These are phyloP conservation scores for Calyptomena viridis DNA, from an alignment of 2,113 vertebrate genomes.

Conservation along the genomic window DNA sequence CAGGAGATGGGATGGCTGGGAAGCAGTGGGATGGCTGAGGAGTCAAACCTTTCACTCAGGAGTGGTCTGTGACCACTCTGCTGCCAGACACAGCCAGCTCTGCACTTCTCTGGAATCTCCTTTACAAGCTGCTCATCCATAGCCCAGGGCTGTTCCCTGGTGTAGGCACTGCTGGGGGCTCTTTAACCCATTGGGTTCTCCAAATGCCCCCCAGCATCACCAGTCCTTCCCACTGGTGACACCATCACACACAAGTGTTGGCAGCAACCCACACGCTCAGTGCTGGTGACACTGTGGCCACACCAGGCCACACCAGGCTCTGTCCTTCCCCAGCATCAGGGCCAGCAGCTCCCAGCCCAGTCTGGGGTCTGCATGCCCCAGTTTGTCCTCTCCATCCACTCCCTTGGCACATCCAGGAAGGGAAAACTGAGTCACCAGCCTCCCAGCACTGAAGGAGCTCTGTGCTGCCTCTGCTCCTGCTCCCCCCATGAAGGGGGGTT, in stretches of 20 bases:
- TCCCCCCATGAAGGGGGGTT: neutral
- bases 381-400: neutral
- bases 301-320: rapidly evolving
- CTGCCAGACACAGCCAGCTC: rapidly evolving
- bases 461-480: neutral
- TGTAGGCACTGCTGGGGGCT: neutral
- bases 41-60: neutral
- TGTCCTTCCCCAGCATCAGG: neutral
- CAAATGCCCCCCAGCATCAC: neutral
- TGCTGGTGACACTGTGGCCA: rapidly evolving
- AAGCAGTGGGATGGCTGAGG: neutral
- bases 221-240: neutral
- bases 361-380: neutral
- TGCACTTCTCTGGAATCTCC: neutral
- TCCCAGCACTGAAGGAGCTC: neutral
- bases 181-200: neutral
- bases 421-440: neutral
- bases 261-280: rapidly evolving
- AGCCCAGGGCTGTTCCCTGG: neutral
- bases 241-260: rapidly evolving
- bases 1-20: rapidly evolving
- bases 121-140: neutral
- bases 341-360: neutral
- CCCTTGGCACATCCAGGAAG: neutral
- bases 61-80: neutral